Evolutionary conservation across 2,888 invertebrate genomes (phyloP).

Genomic region (Brachypalpus laphriformis): DNA sequence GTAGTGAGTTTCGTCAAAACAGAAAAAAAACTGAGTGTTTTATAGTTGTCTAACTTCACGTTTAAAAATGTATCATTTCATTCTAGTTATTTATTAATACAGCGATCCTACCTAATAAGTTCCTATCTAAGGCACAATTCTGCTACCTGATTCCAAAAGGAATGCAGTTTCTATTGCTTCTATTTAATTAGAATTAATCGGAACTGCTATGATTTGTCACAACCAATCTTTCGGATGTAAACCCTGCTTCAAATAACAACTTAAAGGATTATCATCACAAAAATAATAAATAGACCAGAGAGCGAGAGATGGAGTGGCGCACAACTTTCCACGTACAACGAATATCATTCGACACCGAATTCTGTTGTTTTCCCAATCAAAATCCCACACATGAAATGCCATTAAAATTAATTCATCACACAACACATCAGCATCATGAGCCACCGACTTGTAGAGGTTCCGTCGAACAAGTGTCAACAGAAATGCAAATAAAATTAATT

Average conservation of each 20-base stretch:
- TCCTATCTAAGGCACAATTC: too few relatives aligned
- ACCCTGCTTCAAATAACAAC: constrained; percentile 46
- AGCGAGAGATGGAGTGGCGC: neutral
- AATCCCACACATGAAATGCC: constrained; percentile 67
- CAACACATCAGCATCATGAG: constrained; percentile 29
- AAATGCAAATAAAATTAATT: constrained; percentile 79
- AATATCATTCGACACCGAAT: constrained; percentile 15
- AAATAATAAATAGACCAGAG: constrained; percentile 32
- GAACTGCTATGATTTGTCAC: constrained; percentile 61
- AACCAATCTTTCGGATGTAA: constrained; percentile 61
- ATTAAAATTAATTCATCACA: constrained; percentile 73
- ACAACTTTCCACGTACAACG: constrained; percentile 15
- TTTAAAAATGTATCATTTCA: too few relatives aligned
- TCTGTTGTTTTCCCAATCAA: constrained; percentile 52
- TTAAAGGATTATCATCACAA: constrained; percentile 63
- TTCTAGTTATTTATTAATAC: too few relatives aligned
- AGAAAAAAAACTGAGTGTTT: too few relatives aligned
- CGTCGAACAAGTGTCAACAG: constrained; percentile 79
- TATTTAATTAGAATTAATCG: constrained; percentile 45
- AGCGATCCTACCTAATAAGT: too few relatives aligned
- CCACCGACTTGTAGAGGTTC: constrained; percentile 6
- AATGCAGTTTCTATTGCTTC: too few relatives aligned
- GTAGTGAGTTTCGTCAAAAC: too few relatives aligned
- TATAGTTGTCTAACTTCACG: too few relatives aligned
- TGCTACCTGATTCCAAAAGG: too few relatives aligned